Evolutionary conservation across 2,113 vertebrate species (phyloP).

Genomic region (Elephas maximus): DNA sequence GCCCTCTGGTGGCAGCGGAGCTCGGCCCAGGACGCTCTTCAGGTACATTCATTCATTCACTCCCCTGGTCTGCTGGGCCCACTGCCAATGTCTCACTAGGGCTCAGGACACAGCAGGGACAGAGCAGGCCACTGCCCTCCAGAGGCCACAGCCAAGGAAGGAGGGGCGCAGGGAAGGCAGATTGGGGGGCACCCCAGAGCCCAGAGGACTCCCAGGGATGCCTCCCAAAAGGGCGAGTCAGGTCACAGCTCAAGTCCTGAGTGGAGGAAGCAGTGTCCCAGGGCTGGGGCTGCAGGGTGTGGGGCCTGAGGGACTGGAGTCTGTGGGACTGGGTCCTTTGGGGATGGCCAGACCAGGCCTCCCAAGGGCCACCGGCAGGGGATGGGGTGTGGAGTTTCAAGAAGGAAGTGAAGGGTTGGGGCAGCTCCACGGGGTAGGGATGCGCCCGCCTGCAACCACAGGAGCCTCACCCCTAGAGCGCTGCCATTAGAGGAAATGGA

Average conservation of each 20-base stretch:
- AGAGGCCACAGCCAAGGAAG: background rate
- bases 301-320: background rate
- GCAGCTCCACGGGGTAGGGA: no score
- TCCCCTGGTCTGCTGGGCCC: background rate
- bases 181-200: rapidly evolving
- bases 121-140: background rate
- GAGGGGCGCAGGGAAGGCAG: no score
- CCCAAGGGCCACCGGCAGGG: background rate
- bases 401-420: background rate
- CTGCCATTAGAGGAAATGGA: no score
- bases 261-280: background rate
- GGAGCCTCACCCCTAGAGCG: no score
- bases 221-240: background rate
- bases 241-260: rapidly evolving
- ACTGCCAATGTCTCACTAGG: no score
- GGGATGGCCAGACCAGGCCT: background rate
- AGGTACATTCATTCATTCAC: no score
- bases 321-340: background rate
- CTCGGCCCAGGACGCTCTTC: background rate
- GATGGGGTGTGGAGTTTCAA: no score
- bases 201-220: rapidly evolving
- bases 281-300: background rate
- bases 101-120: background rate
- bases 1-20: background rate
- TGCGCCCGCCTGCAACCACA: no score